These are phyloP conservation scores for Astreopora myriophthalma DNA, from an alignment of 64 coral and sea anemone genomes.

Conservation along the genomic window DNA sequence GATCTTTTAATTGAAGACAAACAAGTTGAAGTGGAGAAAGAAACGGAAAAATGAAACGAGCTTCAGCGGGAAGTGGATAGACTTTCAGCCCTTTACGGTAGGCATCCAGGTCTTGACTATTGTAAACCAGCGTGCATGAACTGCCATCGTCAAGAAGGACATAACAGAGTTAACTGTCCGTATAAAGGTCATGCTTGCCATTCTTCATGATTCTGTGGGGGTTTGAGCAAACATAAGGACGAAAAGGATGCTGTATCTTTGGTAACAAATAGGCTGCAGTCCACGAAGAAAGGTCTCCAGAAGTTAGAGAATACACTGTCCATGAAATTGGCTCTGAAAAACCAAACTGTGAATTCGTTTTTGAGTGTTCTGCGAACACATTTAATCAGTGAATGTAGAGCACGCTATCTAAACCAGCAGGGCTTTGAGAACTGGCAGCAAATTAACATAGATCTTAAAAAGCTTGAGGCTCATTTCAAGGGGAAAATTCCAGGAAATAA, in stretches of 20 bases:
- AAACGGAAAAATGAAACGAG: not conserved
- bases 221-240: slow-evolving; percentile 6
- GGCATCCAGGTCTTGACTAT: not conserved
- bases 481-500: not conserved
- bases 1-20: slow-evolving; percentile 50
- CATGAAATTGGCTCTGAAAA: not conserved
- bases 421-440: slow-evolving; percentile 47
- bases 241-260: not conserved
- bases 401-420: not conserved
- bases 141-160: not conserved
- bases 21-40: slow-evolving; percentile 1
- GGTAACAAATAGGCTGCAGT: not conserved
- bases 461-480: slow-evolving; percentile 41
- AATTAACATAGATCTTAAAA: slow-evolving; percentile 37
- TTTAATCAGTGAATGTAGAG: slow-evolving; percentile 26
- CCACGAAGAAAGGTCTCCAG: too few species aligned
- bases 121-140: not conserved
- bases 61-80: not conserved
- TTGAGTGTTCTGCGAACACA: not conserved
- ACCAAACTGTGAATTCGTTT: slow-evolving; percentile 3
- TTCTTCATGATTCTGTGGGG: not conserved
- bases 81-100: not conserved
- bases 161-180: slow-evolving; percentile 22
- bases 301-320: not conserved
- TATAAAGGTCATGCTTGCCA: not conserved